phyloP scores from a whole-genome alignment of 2,113 vertebrate genomes.

The Galemys pyrenaicus region DNA sequence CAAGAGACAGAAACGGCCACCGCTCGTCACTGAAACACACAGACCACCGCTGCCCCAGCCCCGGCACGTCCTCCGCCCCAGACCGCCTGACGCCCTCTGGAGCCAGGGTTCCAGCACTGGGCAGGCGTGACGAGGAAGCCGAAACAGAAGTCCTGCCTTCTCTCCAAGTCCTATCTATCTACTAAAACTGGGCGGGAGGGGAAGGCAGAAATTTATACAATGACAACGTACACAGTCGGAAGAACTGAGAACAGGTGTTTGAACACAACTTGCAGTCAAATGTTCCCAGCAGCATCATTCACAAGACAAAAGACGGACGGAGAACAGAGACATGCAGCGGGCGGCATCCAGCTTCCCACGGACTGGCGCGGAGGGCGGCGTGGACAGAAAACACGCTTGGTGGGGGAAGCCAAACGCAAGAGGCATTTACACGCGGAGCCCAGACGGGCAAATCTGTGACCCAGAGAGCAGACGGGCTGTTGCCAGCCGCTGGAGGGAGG shows the following conservation, averaged over 20 bases:
- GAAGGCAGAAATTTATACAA: not conserved
- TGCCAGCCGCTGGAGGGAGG: not conserved
- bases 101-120: not conserved
- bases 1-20: not conserved
- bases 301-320: not conserved
- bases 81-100: accelerated
- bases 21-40: accelerated
- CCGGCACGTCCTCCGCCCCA: not conserved
- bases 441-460: not conserved
- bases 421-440: not conserved
- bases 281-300: not conserved
- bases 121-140: not conserved
- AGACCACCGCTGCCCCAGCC: not conserved
- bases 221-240: not conserved
- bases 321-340: accelerated
- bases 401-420: not conserved
- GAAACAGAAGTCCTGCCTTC: accelerated
- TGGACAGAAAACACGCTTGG: not conserved
- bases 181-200: not conserved
- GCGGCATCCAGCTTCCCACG: not conserved
- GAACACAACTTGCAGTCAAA: not conserved
- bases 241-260: not conserved
- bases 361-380: accelerated
- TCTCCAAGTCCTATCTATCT: accelerated
- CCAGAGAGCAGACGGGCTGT: not conserved